A percentile compares a stretch with the other conserved stretches of the same genome.
Evolutionary conservation across 2,888 invertebrate genomes (phyloP).

Genomic region (Phalera bucephala): DNA sequence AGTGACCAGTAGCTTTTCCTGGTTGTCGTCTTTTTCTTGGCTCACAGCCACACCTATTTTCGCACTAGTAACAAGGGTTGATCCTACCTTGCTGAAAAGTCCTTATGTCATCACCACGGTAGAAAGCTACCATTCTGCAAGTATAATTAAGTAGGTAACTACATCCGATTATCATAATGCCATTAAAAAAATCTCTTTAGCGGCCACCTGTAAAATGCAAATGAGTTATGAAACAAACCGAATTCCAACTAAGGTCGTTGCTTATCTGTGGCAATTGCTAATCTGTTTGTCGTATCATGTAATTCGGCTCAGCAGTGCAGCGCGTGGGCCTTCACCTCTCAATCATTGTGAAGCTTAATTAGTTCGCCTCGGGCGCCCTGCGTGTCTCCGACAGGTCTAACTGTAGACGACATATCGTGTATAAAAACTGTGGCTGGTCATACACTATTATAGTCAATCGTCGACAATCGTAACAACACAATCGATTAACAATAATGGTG

Average conservation of each 20-base stretch:
- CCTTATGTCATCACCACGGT: too few relatives aligned
- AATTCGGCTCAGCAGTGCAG: constrained; percentile 1
- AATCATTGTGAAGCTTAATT: constrained; percentile 10
- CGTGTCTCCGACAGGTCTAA: constrained; percentile 2
- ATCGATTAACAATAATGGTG: neutral
- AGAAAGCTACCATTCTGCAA: too few relatives aligned
- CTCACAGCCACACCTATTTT: too few relatives aligned
- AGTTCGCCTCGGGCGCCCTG: neutral
- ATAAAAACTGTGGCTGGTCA: neutral
- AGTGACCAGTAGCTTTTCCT: too few relatives aligned
- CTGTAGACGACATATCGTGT: constrained; percentile 1
- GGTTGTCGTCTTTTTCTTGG: too few relatives aligned
- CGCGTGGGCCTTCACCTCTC: constrained; percentile 22
- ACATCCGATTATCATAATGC: too few relatives aligned
- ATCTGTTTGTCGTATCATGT: constrained; percentile 1
- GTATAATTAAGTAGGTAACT: too few relatives aligned
- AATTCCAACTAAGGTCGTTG: constrained; percentile 2
- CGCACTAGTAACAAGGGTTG: too few relatives aligned
- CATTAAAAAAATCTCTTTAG: too few relatives aligned
- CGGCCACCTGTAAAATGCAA: too few relatives aligned
- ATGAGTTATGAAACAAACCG: neutral
- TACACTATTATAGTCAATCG: neutral
- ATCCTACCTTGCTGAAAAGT: too few relatives aligned
- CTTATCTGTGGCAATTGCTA: neutral
- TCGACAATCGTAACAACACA: neutral